These are phyloP conservation scores for Jaculus jaculus DNA, from an alignment of 2,113 vertebrate species.

Conservation along the genomic window DNA sequence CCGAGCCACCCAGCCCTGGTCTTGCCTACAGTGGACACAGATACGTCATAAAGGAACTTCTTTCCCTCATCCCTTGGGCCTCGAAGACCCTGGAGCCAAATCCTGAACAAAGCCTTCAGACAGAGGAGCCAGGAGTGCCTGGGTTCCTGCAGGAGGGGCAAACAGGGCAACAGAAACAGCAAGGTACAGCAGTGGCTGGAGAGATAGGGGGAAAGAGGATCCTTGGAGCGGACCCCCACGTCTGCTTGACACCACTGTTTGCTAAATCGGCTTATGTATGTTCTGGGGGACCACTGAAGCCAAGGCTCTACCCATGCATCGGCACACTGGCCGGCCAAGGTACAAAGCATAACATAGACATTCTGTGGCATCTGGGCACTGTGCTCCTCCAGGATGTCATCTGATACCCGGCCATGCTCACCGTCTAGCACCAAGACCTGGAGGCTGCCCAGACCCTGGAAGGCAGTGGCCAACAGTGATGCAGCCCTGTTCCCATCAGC, in stretches of 20 bases:
- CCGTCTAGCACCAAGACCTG: background rate
- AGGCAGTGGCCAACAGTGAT: background rate
- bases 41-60: slow-evolving; percentile 41
- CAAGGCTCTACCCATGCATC: slow-evolving; percentile 42
- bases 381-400: background rate
- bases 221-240: background rate
- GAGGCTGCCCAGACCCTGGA: slow-evolving; percentile 25
- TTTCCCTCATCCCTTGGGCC: background rate
- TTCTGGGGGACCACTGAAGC: background rate
- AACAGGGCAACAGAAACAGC: slow-evolving; percentile 17
- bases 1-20: slow-evolving; percentile 32
- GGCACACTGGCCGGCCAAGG: slow-evolving; percentile 51
- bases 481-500: background rate
- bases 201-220: slow-evolving; percentile 37
- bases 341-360: background rate
- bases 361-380: slow-evolving; percentile 51
- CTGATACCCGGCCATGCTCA: background rate
- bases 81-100: slow-evolving; percentile 36
- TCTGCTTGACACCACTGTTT: background rate
- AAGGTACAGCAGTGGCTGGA: slow-evolving; percentile 29
- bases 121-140: slow-evolving; percentile 45
- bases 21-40: slow-evolving; percentile 54
- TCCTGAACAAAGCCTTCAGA: slow-evolving; percentile 29
- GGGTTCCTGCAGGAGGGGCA: slow-evolving; percentile 34
- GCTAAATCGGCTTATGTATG: fast-evolving